Evolutionary conservation across 2,888 invertebrate species (phyloP).

Genomic region (Ennomos quercinarius): DNA sequence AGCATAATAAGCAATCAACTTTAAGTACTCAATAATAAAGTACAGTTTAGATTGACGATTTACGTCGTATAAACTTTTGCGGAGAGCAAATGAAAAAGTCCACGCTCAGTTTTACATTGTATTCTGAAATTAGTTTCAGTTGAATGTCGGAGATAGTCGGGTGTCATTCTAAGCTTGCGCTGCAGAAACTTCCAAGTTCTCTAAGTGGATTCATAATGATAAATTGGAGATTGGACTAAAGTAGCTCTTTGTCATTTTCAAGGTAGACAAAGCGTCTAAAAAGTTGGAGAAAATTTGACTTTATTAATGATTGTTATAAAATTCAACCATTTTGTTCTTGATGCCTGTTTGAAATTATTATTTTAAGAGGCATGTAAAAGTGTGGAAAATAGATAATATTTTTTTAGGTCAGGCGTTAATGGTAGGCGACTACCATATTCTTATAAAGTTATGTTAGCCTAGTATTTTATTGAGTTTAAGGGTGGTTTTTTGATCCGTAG

Average conservation of each 20-base stretch:
- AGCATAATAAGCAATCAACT: conserved; percentile 38
- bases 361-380: no score
- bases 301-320: conserved; percentile 23
- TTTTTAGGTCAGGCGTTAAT: no score
- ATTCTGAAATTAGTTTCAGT: conserved; percentile 70
- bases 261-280: conserved; percentile 28
- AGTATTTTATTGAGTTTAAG: no score
- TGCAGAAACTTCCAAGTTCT: conserved; percentile 26
- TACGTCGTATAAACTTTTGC: conserved; percentile 21
- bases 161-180: conserved; percentile 50
- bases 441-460: no score
- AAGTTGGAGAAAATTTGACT: conserved; percentile 23
- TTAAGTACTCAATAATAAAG: conserved; percentile 41
- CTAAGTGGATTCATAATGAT: conserved; percentile 31
- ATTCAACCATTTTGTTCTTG: not conserved
- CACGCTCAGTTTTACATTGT: conserved; percentile 66
- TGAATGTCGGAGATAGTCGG: conserved; percentile 60
- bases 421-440: no score
- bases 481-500: no score
- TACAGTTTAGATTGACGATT: conserved; percentile 35
- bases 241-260: conserved; percentile 22
- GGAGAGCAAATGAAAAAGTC: conserved; percentile 46
- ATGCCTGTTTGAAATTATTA: no score
- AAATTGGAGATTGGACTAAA: conserved; percentile 30
- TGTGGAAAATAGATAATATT: no score